Evolutionary conservation across 2,113 vertebrate genomes (phyloP), one percentile per base, ranked within the genome.

Genomic region (Excalfactoria chinensis): DNA sequence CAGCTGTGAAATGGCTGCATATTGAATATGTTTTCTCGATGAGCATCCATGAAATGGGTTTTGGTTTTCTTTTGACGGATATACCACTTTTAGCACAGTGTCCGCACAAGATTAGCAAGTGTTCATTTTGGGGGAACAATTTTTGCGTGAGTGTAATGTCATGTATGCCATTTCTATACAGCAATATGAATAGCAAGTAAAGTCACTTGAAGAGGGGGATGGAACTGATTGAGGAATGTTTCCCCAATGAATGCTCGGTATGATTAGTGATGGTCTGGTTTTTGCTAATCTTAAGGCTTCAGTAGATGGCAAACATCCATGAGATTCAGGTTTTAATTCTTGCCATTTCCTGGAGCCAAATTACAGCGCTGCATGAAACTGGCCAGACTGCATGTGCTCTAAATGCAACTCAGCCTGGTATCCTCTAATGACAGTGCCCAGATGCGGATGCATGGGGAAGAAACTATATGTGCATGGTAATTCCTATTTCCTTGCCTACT

Each of bases 1-100:
- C 95, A 96, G 93, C 87, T 96, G 93, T 92, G 91, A 95, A 96
- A 93, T 71, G 79, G 79, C 76, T 95, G 83, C 90, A 94, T 90
- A 93, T 96, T 97, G 85, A 85, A 7, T 85, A 62, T 69, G 87
- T 74, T 93, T 94, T 83, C 74, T 75, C 87, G 84, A 84, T 93
- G 86, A 91, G 89, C 89, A 75, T 94, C 84, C 91, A 73, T 92
- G 75, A 93, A 93, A 94, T 78, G 73, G 89, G 90, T 93, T 95
- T 93, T 93, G n/a, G 69, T 90, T 93, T 92, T 73, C 68, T 91
- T 94, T 86, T 91, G 92, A 93, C 70, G 76, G 90, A 74, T 85
- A 79, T n/a, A 71, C 71, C 62, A 51, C 82, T 95, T 95, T 88
- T 56, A 95, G 93, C 82, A 91, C 67, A 92, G 85, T 77, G 43